Evolutionary conservation across 2,888 invertebrate genomes (phyloP), one percentile per base, ranked within the genome.

Genomic region (Hemicrepidius hirtus): DNA sequence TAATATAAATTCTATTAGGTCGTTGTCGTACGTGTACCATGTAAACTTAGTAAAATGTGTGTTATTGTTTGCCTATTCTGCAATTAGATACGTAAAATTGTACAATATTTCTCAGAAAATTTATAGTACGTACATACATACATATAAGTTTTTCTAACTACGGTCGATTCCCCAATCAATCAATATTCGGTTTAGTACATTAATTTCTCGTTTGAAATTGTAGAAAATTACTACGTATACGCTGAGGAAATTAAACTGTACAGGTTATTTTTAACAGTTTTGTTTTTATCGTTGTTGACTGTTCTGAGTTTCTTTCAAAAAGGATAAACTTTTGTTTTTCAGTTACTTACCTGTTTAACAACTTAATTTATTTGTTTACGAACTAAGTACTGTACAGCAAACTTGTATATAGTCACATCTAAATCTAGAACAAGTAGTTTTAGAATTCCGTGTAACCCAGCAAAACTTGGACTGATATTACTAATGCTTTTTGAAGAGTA

Each of bases 41-140:
- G 66, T 73, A 71, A 71, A 82, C 79, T 79, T 82, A 77, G 78
- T 78, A 71, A 75, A 77, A 77, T 77, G 79, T 76, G 76, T 78
- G 78, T 78, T 75, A 75, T 53, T 66, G 74, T 78, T 76, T 76
- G 82, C 80, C 81, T 78, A 78, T 78, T 70, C 67, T 74, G 68
- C 71, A 74, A 72, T 67, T 83, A 86, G 83, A 86, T 86, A 86
- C 86, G 86, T 86, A 86, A 86, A 83, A 82, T 84, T 85, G 86
- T 86, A 86, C 86, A 86, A 86, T 86, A 86, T 85, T 82, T 82
- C 81, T 79, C 77, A 75, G 74, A 67, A 73, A 68, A 62, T 24
- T 40, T 53, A 50, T 53, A 13, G 12, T 20, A 53, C 9, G 32
- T 32, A 5, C 7, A 53, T 13, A 53, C n/a, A n/a, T n/a, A n/a